Evolutionary conservation across 2,888 invertebrate species (phyloP).

Genomic region (Protonemura montana): DNA sequence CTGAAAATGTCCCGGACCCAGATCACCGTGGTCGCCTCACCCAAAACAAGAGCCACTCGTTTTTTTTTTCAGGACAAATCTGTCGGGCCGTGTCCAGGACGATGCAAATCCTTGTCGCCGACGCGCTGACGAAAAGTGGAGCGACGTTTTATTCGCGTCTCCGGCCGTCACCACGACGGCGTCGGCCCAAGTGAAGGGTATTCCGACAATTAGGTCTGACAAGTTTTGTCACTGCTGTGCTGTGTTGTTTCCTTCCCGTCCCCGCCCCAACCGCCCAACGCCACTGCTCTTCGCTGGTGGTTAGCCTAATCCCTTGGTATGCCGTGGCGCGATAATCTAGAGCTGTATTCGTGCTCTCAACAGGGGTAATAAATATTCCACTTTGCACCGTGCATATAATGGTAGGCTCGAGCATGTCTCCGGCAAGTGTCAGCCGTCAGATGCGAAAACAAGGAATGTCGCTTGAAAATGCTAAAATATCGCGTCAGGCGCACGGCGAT

Average conservation of each 20-base stretch:
- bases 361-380: conserved; percentile 25
- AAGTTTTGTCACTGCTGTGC: conserved; percentile 18
- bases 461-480: not conserved
- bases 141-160: not conserved
- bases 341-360: conserved; percentile 7
- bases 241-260: not conserved
- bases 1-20: too few species aligned
- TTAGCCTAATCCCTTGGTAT: not conserved
- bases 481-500: not conserved
- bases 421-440: conserved; percentile 1
- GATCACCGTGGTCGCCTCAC: too few species aligned
- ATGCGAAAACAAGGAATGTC: conserved; percentile 2
- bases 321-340: not conserved
- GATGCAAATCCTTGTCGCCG: not conserved
- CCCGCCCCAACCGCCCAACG: too few species aligned
- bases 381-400: not conserved
- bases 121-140: not conserved
- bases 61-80: not conserved
- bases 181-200: not conserved
- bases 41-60: not conserved
- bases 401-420: not conserved
- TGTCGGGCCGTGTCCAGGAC: not conserved
- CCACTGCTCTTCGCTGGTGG: not conserved
- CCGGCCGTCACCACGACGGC: not conserved
- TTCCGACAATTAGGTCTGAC: conserved; percentile 23